These are phyloP conservation scores for Micropterix aruncella DNA, from an alignment of 2,888 invertebrate genomes.

Conservation along the genomic window DNA sequence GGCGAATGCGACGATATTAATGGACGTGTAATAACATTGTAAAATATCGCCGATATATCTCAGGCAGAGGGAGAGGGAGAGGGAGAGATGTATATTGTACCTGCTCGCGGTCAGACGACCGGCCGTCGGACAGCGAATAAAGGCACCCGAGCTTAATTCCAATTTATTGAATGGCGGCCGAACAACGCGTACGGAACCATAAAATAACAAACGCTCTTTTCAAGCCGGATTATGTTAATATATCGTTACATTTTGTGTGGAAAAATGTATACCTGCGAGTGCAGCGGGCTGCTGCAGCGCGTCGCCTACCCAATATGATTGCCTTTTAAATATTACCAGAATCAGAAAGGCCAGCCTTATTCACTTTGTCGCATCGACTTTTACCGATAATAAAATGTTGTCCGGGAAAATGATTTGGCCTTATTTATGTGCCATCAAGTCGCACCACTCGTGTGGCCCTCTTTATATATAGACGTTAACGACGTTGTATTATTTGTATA, in stretches of 20 bases:
- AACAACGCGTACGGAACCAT: background rate
- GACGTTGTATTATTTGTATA: too few relatives aligned
- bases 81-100: background rate
- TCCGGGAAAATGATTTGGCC: background rate
- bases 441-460: too few relatives aligned
- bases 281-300: background rate
- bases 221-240: background rate
- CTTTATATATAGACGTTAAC: too few relatives aligned
- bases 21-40: background rate
- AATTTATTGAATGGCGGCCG: background rate
- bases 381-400: background rate
- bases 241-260: background rate
- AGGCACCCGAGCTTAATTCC: background rate
- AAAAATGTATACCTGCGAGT: background rate
- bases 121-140: too few relatives aligned
- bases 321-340: background rate
- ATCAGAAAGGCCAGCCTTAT: background rate
- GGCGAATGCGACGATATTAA: background rate
- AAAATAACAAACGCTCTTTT: background rate
- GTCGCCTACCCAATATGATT: background rate
- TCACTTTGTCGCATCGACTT: background rate
- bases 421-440: background rate
- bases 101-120: background rate
- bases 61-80: background rate
- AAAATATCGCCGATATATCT: background rate